Conservation (phyloP, 2,113 vertebrate genomes). For the Calidris pygmaea region DNA sequence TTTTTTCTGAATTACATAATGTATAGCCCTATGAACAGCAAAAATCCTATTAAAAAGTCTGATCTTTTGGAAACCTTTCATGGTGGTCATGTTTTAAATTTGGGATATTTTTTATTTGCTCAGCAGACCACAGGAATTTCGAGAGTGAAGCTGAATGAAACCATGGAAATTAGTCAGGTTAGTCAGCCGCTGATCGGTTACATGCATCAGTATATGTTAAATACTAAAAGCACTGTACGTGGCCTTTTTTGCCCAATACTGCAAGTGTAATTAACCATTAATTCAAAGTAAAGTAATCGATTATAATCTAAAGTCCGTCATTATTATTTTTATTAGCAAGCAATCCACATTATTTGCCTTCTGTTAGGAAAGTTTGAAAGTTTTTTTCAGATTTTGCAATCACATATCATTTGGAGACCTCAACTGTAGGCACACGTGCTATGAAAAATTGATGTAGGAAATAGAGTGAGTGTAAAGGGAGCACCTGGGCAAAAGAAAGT, state of each 20-base stretch:
- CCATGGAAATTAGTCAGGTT: constrained; percentile 43
- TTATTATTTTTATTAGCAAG: not conserved
- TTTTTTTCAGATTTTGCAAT: not conserved
- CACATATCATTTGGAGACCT: not conserved
- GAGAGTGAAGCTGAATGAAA: constrained; percentile 48
- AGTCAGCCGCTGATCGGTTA: not conserved
- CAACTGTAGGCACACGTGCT: not conserved
- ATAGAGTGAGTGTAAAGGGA: not conserved
- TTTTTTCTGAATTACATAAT: constrained; percentile 32
- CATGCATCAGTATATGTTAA: not conserved
- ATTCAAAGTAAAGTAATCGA: not conserved
- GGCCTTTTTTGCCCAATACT: not conserved
- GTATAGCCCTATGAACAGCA: not conserved
- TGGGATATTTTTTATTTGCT: constrained; percentile 58
- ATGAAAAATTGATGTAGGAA: not conserved
- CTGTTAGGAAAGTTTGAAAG: not conserved
- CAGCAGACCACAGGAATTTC: constrained; percentile 46
- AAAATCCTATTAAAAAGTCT: constrained; percentile 10
- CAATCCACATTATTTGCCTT: not conserved
- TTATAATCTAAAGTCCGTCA: not conserved
- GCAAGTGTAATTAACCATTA: not conserved
- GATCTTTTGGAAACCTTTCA: constrained; percentile 48
- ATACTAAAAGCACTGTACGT: not conserved
- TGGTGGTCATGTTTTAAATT: constrained; percentile 60
- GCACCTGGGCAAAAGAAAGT: not conserved